Conservation (phyloP, 1,140 invertebrate species). For the Danaus melanippus region DNA sequence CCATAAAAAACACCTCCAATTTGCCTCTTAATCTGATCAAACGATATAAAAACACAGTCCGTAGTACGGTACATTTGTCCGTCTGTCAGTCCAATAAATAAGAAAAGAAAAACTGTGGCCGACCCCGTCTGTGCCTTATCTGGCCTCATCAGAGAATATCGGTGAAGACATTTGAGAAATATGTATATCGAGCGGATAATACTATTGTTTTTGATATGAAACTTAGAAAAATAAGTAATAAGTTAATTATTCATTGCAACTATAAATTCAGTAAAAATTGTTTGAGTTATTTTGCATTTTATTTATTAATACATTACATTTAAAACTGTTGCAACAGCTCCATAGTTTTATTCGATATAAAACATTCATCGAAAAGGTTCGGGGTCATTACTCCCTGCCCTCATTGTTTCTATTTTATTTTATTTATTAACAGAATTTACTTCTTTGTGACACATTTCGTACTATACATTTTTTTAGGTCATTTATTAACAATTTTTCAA, state of each 20-base stretch:
- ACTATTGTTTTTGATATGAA: slow-evolving; percentile 6
- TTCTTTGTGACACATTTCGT: slow-evolving; percentile 1
- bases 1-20: slow-evolving; percentile 30
- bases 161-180: slow-evolving; percentile 33
- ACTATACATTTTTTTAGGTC: too few species aligned
- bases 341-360: slow-evolving; percentile 29
- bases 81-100: slow-evolving; percentile 61
- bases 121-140: slow-evolving; percentile 59
- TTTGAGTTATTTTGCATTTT: too few species aligned
- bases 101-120: slow-evolving; percentile 42
- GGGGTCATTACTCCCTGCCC: slow-evolving; percentile 52
- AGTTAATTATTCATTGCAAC: too few species aligned
- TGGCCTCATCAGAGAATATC: slow-evolving; percentile 45
- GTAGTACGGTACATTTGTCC: slow-evolving; percentile 53
- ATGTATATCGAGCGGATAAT: slow-evolving; percentile 32
- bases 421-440: slow-evolving; percentile 11
- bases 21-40: slow-evolving; percentile 37
- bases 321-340: slow-evolving; percentile 27
- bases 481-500: too few species aligned
- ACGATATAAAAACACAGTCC: slow-evolving; percentile 40
- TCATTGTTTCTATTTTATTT: slow-evolving; percentile 44
- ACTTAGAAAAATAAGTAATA: too few species aligned
- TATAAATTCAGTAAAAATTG: too few species aligned
- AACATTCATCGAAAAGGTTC: slow-evolving; percentile 50
- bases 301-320: neutral